Conservation (phyloP, 2,113 vertebrate genomes). For the Gymnocephalus cernua region DNA sequence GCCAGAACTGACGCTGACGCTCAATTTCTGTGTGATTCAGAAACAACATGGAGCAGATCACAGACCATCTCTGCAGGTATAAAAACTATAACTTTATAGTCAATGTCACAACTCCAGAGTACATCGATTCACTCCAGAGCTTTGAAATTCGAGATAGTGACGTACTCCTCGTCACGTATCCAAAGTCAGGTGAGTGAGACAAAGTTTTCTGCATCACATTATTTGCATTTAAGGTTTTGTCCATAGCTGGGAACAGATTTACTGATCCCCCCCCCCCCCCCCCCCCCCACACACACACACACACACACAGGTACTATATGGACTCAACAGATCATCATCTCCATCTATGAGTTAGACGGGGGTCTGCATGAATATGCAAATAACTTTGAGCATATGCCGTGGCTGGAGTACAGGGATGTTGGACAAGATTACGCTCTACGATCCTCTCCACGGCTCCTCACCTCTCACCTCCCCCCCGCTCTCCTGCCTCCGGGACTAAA, state of each 20-base stretch:
- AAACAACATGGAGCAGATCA: slow-evolving; percentile 60
- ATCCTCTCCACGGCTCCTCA: slow-evolving; percentile 67
- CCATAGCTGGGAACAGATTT: neutral
- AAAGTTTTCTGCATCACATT: neutral
- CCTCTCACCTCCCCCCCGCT: slow-evolving; percentile 78
- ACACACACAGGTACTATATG: slow-evolving; percentile 38
- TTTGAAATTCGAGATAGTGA: slow-evolving; percentile 81
- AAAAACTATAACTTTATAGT: slow-evolving; percentile 71
- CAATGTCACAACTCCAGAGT: slow-evolving; percentile 46
- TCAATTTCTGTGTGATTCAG: neutral
- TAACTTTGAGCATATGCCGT: slow-evolving; percentile 72
- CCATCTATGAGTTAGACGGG: slow-evolving; percentile 19
- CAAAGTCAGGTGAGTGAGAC: slow-evolving; percentile 54
- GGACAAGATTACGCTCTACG: slow-evolving; percentile 40
- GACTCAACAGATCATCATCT: slow-evolving; percentile 55
- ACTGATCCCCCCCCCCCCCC: no score
- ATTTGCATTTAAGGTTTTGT: neutral
- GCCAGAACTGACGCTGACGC: no score
- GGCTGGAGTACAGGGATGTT: slow-evolving; percentile 66
- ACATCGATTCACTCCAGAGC: slow-evolving; percentile 77
- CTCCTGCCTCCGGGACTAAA: slow-evolving; percentile 79
- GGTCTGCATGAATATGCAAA: slow-evolving; percentile 22
- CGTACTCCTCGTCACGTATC: slow-evolving; percentile 68
- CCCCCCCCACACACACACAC: no score
- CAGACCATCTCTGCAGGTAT: slow-evolving; percentile 59